Evolutionary conservation across 2,797 vertebrate genomes (phyloP).

Genomic region (Myotis daubentonii): DNA sequence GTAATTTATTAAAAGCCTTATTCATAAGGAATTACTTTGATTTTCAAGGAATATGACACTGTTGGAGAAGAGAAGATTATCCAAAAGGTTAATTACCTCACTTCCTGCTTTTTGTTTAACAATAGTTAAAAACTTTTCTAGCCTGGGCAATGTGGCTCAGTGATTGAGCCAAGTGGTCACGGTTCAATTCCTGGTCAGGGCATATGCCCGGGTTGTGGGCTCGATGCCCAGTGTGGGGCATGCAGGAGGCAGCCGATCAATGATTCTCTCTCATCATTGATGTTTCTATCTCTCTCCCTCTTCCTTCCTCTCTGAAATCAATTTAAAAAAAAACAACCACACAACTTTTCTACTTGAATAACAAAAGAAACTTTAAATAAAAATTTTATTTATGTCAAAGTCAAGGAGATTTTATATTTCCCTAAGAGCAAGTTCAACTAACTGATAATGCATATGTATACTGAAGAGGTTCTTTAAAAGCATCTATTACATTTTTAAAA

Average conservation of each 20-base stretch:
- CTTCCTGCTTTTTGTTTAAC: constrained; percentile 34
- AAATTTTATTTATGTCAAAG: constrained; percentile 62
- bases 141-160: no score
- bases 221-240: no score
- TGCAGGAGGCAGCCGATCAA: no score
- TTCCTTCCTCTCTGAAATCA: no score
- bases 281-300: no score
- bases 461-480: background rate
- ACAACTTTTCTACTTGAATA: constrained; percentile 52
- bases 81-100: constrained; percentile 15
- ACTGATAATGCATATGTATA: background rate
- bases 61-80: constrained; percentile 51
- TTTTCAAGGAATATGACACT: constrained; percentile 46
- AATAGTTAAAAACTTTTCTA: constrained; percentile 1
- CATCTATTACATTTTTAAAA: background rate
- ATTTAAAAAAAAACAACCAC: no score
- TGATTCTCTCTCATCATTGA: no score
- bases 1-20: constrained; percentile 66
- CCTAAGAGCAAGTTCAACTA: background rate
- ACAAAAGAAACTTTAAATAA: constrained; percentile 63
- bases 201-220: no score
- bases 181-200: no score
- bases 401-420: constrained; percentile 40
- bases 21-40: constrained; percentile 53
- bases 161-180: no score